Evolutionary conservation across 1,140 invertebrate genomes (phyloP), one percentile per base, ranked within the genome.

Genomic region (Drosophila chauvacae): DNA sequence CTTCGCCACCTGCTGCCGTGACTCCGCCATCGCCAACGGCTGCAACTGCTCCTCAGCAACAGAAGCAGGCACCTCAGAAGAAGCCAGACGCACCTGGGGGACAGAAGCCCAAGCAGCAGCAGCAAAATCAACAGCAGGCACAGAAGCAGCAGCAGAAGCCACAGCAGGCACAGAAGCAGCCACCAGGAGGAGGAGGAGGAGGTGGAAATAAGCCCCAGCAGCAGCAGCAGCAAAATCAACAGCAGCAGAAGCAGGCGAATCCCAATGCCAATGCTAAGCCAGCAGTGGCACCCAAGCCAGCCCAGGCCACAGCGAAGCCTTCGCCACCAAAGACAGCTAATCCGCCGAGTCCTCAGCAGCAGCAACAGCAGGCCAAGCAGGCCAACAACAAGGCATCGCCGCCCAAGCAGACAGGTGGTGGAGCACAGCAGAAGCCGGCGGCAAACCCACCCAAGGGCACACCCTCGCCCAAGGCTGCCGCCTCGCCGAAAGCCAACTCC

Each of bases 371-470:
- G 20, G 14, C 28, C n/a, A 69, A 69, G 11, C 70, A 71, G 30
- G 26, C 50, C 18, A 61, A 55, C 13, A 70, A 72, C 30, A 87
- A 87, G 42, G 50, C 81, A 28, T 85, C 84, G 23, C 74, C 84
- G 18, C 69, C 80, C 16, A 86, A 85, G 48, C 82, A 85, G 42
- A 18, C 81, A 45, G 39, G 65, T 44, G 39, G 65, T 44, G 42
- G 68, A 51, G 51, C 81, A n/a, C 77, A 70, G 16, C 79, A 80
- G 50, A 88, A 87, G 16, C 66, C 87, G 0, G 74, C 64, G 41
- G 72, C 77, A 23, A 76, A 71, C 9, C 65, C 87, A 6, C 53
- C 82, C 9, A 81, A 83, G 51, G 33, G 65, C 23, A 57, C 76
- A 14, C 60, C 73, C n/a, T 69, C 88, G 7, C 76, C 81, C 14